These are phyloP conservation scores for Ormyrus pomaceus DNA, from an alignment of 2,888 invertebrate genomes.

Conservation along the genomic window DNA sequence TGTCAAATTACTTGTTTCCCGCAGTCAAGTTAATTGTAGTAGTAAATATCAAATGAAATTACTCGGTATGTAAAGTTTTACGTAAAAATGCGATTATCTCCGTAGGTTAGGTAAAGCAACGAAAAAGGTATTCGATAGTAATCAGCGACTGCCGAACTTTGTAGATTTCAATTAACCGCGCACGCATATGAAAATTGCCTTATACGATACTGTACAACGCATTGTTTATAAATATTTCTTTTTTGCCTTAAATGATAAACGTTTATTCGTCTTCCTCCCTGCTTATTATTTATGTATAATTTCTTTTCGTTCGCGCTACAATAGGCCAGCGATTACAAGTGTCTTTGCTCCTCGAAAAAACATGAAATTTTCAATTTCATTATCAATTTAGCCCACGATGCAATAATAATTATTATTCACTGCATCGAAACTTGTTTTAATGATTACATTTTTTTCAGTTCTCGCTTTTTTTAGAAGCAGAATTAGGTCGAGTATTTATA, in stretches of 20 bases:
- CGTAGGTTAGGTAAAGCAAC: too few relatives aligned
- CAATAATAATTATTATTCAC: not conserved
- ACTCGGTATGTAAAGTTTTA: too few relatives aligned
- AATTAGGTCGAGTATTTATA: conserved; percentile 51
- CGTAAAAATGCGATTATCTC: too few relatives aligned
- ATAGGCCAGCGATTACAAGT: conserved; percentile 54
- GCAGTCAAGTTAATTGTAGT: conserved; percentile 6
- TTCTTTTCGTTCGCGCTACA: conserved; percentile 38
- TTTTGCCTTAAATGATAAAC: conserved; percentile 41
- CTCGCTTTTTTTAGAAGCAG: conserved; percentile 40
- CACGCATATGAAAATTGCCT: conserved; percentile 48
- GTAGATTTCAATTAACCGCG: conserved; percentile 29
- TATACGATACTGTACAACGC: conserved; percentile 55
- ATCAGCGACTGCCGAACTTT: not conserved
- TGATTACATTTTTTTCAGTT: conserved; percentile 36
- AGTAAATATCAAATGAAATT: not conserved
- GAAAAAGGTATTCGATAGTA: too few relatives aligned
- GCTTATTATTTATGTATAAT: conserved; percentile 40
- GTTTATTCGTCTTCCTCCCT: conserved; percentile 11
- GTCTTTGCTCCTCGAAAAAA: conserved; percentile 9
- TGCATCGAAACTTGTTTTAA: conserved; percentile 17
- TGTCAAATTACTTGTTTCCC: conserved; percentile 43
- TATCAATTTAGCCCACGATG: conserved; percentile 8
- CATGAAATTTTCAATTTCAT: conserved; percentile 41
- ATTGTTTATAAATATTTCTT: conserved; percentile 49